Conservation (phyloP, 2,888 invertebrate species). For the Eupithecia exiguata region DNA sequence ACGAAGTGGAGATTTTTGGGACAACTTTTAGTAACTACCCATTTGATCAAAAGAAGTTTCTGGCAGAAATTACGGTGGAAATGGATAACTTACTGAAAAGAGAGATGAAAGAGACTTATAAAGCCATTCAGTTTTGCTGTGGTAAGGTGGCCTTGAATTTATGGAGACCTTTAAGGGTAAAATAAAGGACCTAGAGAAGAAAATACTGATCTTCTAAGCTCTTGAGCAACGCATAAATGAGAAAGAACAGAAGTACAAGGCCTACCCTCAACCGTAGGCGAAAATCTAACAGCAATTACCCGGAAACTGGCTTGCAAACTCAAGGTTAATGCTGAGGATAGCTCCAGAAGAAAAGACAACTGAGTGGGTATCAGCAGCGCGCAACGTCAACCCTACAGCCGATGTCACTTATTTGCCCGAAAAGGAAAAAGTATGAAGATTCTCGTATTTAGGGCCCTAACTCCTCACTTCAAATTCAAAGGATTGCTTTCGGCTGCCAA, state of each 20-base stretch:
- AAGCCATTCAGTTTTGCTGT: no score
- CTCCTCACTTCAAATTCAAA: neutral
- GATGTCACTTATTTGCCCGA: neutral
- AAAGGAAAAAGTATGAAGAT: neutral
- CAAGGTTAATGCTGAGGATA: neutral
- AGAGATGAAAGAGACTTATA: no score
- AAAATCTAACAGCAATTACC: neutral
- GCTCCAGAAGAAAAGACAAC: slow-evolving; percentile 2
- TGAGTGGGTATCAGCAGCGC: slow-evolving; percentile 4
- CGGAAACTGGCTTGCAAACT: neutral
- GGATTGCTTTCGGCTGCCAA: neutral
- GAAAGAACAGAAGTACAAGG: neutral
- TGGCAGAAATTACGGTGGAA: no score
- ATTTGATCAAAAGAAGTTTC: no score
- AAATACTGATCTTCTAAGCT: neutral
- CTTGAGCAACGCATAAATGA: neutral
- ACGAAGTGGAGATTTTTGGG: no score
- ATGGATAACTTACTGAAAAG: no score
- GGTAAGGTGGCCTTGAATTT: neutral
- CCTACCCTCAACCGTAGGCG: neutral
- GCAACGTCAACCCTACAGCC: neutral
- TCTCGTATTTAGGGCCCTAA: neutral
- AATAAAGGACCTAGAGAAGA: neutral
- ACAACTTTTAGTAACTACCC: no score
- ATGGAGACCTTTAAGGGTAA: neutral